Percentiles rank a stretch among this genome's conserved stretches.
Conservation (phyloP, 1,140 invertebrate species). For the Bombus haemorrhoidalis region DNA sequence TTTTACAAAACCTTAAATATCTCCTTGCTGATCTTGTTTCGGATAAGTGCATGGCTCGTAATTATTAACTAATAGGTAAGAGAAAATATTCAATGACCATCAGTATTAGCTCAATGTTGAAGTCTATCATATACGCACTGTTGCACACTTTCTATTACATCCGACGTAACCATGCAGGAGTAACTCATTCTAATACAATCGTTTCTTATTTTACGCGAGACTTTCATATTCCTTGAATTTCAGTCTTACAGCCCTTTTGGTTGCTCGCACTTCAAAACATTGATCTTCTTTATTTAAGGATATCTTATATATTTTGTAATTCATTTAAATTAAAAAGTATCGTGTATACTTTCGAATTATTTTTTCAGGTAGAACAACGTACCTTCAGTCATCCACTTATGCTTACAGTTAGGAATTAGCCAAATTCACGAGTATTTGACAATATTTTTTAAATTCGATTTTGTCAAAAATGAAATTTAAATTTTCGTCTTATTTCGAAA, state of each 20-base stretch:
- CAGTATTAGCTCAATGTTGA: not conserved
- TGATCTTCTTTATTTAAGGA: not conserved
- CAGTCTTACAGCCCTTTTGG: not conserved
- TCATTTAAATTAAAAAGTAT: not conserved
- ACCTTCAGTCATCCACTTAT: not conserved
- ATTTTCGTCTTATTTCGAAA: not conserved
- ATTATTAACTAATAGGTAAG: not conserved
- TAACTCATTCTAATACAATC: slow-evolving; percentile 22
- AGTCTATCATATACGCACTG: slow-evolving; percentile 21
- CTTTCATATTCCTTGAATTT: not conserved
- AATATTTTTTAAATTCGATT: not conserved
- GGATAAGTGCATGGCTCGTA: not conserved
- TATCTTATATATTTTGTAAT: not conserved
- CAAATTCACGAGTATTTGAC: no score
- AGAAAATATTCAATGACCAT: slow-evolving; percentile 2
- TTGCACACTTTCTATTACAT: slow-evolving; percentile 40
- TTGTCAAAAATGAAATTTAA: not conserved
- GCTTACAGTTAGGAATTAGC: no score
- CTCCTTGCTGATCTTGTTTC: no score
- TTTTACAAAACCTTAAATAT: not conserved
- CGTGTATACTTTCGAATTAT: not conserved
- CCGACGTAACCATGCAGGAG: slow-evolving; percentile 20
- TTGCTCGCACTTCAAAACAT: not conserved
- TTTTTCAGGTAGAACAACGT: not conserved
- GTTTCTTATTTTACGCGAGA: not conserved